Base-by-base conservation (phyloP, 2,888 invertebrate genomes). In the Tenthredo scrophulariae region DNA sequence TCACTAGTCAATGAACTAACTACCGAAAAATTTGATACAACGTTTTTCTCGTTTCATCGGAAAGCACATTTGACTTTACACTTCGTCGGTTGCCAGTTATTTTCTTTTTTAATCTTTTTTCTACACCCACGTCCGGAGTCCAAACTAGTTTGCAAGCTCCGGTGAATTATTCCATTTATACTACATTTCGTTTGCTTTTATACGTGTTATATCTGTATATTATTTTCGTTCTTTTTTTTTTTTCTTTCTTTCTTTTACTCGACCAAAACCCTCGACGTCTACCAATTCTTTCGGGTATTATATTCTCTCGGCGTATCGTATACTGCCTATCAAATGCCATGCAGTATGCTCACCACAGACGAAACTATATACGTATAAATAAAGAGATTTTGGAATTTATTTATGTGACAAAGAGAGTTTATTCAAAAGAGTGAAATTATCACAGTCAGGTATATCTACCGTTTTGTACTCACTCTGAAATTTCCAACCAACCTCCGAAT, bases 151-250 rank as follows among this genome's bases (percentile, higher is more conserved):
- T 10, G 67, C 67, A 67, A 29, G 33, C 67, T 67, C 26, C 67
- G 67, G 15, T 67, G 67, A 67, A 33, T 67, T 67, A 33, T 67
- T 67, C 4, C 67, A 67, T 67, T 67, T 67, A 67, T 26, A 67
- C 67, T 26, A 67, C 33, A 15, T 67, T 67, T 67, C 29, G 15
- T 33, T 33, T 15, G 33, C 67, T 18, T 67, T 67, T 26, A 65
- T 22, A 65, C 9, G 26, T 67, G 3, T 15, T 65, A 33, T 65
- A 29, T 5, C 29, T 65, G 13, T 29, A n/a, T 54, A 33, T 33
- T 33, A 33, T 37, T 37, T 37, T 33, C 4, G 2, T 33, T 33
- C 0, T 6, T 37, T 0, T 37, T 0, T 37, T 18, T 10, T 4
- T 13, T 9, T 22, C 26, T 29, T 18, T 29, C 15, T 15, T 67